Evolutionary conservation across 2,797 vertebrate species (phyloP), one percentile per base, ranked within the genome.

Genomic region (Neosilurus mollespiculum): DNA sequence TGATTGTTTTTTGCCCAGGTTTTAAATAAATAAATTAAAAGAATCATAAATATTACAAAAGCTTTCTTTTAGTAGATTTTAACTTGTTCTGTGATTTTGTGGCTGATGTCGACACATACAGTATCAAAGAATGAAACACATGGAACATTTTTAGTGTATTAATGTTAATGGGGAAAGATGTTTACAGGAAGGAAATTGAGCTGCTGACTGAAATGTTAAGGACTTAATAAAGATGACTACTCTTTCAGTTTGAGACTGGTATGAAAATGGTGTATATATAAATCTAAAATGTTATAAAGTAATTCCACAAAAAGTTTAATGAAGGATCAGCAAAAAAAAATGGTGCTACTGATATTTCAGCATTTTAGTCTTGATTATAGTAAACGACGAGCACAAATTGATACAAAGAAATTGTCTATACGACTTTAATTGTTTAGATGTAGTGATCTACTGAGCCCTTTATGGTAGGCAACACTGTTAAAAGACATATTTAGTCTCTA

Each of bases 321-420:
- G 22, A 71, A 51, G 69, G 49, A 53, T 72, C n/a, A 15, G 70
- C 18, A 75, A 56, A 34, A 34, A 3, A 8, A n/a, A 18, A 54
- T 56, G 73, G 56, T 77, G 75, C 56, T 61, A 59, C 18, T 58
- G n/a, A 61, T 76, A n/a, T 61, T 61, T 77, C 34, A 15, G 16
- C 9, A 59, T 14, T 37, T 9, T 11, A 20, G 2, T 56, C 30
- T 12, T 22, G 26, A 3, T 76, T 59, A 73, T 51, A 22, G 3
- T 54, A 54, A 12, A 58, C 58, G 22, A 59, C 22, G 6, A 78
- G 9, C n/a, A 18, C n/a, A 51, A 37, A 30, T 76, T 58, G 14
- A 34, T 20, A 56, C 22, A 30, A 54, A 16, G 43, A 56, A 24
- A 20, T 0, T 61, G 7, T 26, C 16, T 76, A 53, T 26, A 37